A percentile compares a stretch with the other conserved stretches of the same genome.
Conservation (phyloP, 2,113 vertebrate species). For the Cyphomyrus discorhynchus region DNA sequence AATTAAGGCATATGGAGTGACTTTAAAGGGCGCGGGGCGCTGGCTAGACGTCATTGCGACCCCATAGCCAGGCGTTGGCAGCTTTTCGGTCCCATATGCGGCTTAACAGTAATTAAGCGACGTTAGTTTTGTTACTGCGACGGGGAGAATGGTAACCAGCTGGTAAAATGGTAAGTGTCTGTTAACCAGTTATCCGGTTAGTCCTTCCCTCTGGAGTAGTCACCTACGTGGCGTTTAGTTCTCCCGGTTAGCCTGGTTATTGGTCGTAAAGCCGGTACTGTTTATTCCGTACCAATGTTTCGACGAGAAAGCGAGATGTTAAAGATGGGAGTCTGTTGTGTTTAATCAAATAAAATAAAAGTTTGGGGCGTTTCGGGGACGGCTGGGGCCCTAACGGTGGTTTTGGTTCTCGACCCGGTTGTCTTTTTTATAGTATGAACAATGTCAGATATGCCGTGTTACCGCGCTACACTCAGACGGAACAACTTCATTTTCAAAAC, state of each 20-base stretch:
- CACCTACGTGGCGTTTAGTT: neutral
- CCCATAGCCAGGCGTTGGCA: neutral
- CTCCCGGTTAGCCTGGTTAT: neutral
- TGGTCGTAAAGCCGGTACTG: neutral
- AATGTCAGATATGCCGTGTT: neutral
- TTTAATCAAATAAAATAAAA: neutral
- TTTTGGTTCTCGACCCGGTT: neutral
- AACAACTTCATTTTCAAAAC: neutral
- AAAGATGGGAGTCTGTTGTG: neutral
- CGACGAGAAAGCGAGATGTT: neutral
- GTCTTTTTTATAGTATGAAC: neutral
- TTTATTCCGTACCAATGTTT: neutral
- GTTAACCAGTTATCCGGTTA: neutral
- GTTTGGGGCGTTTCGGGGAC: conserved; percentile 23
- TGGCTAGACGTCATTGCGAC: neutral
- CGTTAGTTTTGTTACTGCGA: neutral
- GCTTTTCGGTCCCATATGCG: neutral
- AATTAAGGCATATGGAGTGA: neutral
- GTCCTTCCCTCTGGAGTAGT: neutral
- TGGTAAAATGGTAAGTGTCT: neutral
- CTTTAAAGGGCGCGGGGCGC: neutral
- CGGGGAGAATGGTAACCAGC: neutral
- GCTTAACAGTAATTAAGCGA: neutral
- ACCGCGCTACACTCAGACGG: neutral
- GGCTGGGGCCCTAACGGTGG: conserved; percentile 16